Evolutionary conservation across 2,888 invertebrate species (phyloP).

Genomic region (Chorisops tibialis): DNA sequence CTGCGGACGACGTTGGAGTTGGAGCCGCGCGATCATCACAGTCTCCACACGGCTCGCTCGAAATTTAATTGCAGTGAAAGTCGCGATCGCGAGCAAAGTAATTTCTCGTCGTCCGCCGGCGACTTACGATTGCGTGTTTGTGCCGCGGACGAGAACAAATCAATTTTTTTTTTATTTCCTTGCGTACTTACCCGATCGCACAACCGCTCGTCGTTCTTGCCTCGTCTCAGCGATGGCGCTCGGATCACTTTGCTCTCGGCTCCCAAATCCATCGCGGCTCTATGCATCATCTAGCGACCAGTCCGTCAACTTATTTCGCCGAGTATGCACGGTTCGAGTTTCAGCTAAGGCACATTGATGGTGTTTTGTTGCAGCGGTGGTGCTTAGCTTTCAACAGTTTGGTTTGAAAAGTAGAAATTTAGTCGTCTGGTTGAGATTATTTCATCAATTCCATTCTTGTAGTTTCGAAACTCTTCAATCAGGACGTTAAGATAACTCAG

Average conservation of each 20-base stretch:
- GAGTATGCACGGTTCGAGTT: neutral
- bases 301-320: neutral
- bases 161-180: neutral
- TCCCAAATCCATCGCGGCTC: neutral
- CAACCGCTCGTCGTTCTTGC: slow-evolving; percentile 73
- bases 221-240: slow-evolving; percentile 74
- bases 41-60: neutral
- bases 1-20: too few relatives aligned
- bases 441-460: slow-evolving; percentile 15
- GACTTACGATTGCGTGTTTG: neutral
- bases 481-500: neutral
- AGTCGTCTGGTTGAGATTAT: neutral
- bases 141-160: neutral
- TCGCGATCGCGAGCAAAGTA: slow-evolving; percentile 10
- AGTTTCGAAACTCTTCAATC: neutral
- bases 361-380: neutral
- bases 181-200: slow-evolving; percentile 70
- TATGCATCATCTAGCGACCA: neutral
- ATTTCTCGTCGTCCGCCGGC: neutral
- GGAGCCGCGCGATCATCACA: neutral
- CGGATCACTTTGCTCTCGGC: slow-evolving; percentile 62
- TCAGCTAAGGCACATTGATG: slow-evolving; percentile 26
- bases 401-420: neutral
- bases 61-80: slow-evolving; percentile 18
- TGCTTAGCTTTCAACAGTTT: neutral